These are phyloP conservation scores for Megaustenia siamemsis DNA, from an alignment of 2,888 invertebrate species.

Conservation along the genomic window DNA sequence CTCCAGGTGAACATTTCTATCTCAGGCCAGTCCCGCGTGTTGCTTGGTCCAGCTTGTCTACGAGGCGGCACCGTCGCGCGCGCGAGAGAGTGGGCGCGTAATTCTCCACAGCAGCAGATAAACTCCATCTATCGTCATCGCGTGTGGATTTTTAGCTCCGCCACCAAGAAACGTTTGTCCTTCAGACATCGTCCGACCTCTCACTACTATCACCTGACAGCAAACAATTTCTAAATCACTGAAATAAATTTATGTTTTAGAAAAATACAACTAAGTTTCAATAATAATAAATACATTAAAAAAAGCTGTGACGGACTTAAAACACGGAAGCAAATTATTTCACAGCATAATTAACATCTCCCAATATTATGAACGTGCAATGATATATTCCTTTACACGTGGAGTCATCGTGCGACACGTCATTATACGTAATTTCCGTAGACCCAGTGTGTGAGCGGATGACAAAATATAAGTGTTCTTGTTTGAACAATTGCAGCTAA, in stretches of 20 bases:
- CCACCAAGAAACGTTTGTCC: not conserved
- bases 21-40: not conserved
- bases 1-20: not conserved
- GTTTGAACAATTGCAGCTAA: too few relatives aligned
- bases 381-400: not conserved
- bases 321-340: not conserved
- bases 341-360: not conserved
- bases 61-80: too few relatives aligned
- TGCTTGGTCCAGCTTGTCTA: not conserved
- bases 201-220: not conserved
- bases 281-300: not conserved
- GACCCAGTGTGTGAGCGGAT: not conserved
- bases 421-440: not conserved
- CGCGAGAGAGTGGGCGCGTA: not conserved
- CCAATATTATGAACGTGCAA: not conserved
- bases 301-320: not conserved
- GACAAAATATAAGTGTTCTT: not conserved
- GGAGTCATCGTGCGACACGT: not conserved
- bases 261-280: too few relatives aligned
- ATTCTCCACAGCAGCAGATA: not conserved
- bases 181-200: not conserved
- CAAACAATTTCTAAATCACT: not conserved
- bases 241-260: too few relatives aligned
- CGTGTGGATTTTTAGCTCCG: not conserved
- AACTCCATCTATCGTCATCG: slow-evolving; percentile 13